Evolutionary conservation across 2,113 vertebrate genomes (phyloP).

Genomic region (Sander vitreus): DNA sequence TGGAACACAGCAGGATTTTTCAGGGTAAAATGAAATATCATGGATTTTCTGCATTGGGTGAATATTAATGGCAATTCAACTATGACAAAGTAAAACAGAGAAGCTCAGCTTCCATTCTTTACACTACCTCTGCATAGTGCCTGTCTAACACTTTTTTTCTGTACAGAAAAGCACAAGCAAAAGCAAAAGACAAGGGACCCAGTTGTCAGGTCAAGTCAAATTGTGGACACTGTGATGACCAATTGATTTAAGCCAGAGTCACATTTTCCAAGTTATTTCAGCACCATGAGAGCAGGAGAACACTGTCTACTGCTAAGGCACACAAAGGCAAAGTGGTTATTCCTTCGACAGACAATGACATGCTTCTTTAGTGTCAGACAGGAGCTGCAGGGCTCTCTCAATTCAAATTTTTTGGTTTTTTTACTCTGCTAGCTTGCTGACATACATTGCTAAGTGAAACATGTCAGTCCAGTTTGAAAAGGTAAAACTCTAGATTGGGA

Average conservation of each 20-base stretch:
- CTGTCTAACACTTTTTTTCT: not conserved
- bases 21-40: not conserved
- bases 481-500: not conserved
- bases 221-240: not conserved
- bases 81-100: not conserved
- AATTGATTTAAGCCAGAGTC: not conserved
- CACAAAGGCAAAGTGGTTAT: not conserved
- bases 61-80: not conserved
- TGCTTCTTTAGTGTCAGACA: slow-evolving; percentile 2
- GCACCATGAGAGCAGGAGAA: not conserved
- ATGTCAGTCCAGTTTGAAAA: not conserved
- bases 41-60: not conserved
- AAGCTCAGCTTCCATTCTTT: not conserved
- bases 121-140: not conserved
- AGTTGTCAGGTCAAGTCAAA: not conserved
- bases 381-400: not conserved
- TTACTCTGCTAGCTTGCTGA: not conserved
- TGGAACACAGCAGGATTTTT: not conserved
- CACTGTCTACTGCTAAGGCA: not conserved
- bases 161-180: not conserved
- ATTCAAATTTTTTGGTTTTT: not conserved
- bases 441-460: too few relatives aligned
- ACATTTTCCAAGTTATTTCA: not conserved
- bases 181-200: slow-evolving; percentile 8
- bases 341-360: not conserved